Evolutionary conservation across 2,113 vertebrate species (phyloP).

Genomic region (Corvus moneduloides): DNA sequence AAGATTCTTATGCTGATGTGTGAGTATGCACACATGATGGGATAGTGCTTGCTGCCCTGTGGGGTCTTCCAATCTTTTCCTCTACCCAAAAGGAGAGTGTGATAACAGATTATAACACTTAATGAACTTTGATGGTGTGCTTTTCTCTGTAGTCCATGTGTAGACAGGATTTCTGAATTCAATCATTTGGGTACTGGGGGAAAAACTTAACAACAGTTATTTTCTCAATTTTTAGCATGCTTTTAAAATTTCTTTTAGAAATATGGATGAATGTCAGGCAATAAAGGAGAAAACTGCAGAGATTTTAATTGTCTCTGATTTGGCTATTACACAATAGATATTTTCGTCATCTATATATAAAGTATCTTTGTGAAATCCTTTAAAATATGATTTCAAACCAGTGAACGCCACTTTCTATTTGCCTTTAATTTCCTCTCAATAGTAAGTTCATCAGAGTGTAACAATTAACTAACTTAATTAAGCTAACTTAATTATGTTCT

Average conservation of each 20-base stretch:
- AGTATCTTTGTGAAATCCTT: slow-evolving; percentile 64
- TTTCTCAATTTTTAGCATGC: neutral
- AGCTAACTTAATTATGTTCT: slow-evolving; percentile 86
- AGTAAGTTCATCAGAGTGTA: slow-evolving; percentile 80
- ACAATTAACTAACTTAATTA: slow-evolving; percentile 91
- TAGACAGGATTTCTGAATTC: neutral
- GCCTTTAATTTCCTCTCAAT: slow-evolving; percentile 83
- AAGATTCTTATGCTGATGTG: neutral
- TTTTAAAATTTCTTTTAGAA: slow-evolving; percentile 13
- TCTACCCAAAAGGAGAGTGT: neutral
- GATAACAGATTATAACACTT: neutral
- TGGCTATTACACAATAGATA: slow-evolving; percentile 47
- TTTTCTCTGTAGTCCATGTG: neutral
- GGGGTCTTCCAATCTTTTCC: neutral
- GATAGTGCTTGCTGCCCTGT: neutral
- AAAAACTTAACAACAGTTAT: neutral
- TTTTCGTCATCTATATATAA: slow-evolving; percentile 48
- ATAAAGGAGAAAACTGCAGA: neutral
- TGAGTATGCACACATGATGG: neutral
- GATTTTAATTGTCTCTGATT: slow-evolving; percentile 43
- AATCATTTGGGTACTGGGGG: neutral
- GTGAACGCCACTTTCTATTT: slow-evolving; percentile 84
- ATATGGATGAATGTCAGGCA: neutral
- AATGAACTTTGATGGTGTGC: neutral
- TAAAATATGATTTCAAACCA: slow-evolving; percentile 74